A percentile compares a stretch with the other conserved stretches of the same genome.
Evolutionary conservation across 2,888 invertebrate species (phyloP).

Genomic region (Cephus runcator): DNA sequence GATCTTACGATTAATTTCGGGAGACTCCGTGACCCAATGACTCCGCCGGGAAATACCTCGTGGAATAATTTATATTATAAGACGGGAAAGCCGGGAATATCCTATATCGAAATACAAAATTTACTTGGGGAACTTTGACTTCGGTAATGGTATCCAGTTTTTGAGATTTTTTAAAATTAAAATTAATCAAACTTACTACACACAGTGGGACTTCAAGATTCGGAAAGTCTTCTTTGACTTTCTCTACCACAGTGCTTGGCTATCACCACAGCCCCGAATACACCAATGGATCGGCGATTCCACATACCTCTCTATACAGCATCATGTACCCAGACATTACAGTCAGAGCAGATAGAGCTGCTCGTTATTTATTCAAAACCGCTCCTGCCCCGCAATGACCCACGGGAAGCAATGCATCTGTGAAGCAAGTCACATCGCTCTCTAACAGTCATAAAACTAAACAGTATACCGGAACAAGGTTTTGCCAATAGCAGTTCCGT

Average conservation of each 20-base stretch:
- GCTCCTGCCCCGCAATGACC: not conserved
- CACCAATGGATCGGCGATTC: not conserved
- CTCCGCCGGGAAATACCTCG: not conserved
- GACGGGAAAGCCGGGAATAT: not conserved
- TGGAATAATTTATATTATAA: not conserved
- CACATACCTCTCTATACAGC: not conserved
- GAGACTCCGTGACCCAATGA: not conserved
- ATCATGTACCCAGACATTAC: not conserved
- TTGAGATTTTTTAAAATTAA: not conserved
- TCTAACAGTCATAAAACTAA: not conserved
- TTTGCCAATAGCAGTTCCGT: not conserved
- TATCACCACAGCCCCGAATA: too few relatives aligned
- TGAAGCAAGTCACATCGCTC: not conserved
- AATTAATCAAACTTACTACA: too few relatives aligned
- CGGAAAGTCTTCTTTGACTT: too few relatives aligned
- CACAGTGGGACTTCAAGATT: too few relatives aligned
- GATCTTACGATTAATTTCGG: not conserved
- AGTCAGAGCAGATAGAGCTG: not conserved
- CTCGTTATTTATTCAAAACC: not conserved
- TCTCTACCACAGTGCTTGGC: too few relatives aligned
- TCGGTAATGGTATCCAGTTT: not conserved
- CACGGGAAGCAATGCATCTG: not conserved
- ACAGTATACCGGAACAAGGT: not conserved
- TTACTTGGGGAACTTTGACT: not conserved
- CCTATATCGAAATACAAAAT: not conserved